Percentiles rank a stretch among this genome's conserved stretches.
phyloP scores from a whole-genome alignment of 2,888 invertebrate species.

The Pammene fasciana region DNA sequence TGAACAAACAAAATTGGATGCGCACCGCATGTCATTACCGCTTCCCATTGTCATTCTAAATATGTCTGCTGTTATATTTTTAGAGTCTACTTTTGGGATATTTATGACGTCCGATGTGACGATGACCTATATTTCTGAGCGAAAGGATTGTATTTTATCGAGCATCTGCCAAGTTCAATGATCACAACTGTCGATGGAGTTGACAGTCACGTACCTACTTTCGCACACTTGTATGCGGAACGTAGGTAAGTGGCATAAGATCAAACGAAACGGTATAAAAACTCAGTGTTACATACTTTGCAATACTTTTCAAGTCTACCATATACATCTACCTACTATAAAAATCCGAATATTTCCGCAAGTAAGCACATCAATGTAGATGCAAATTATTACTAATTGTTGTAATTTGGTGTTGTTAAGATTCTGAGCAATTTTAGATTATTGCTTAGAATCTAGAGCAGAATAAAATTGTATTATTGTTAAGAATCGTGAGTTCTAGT shows the following conservation, averaged over 20 bases:
- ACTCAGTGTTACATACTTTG: neutral
- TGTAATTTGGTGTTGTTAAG: too few relatives aligned
- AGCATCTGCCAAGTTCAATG: slow-evolving; percentile 31
- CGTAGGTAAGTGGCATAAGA: neutral
- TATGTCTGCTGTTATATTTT: slow-evolving; percentile 58
- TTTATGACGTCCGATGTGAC: slow-evolving; percentile 55
- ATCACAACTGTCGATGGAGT: slow-evolving; percentile 25
- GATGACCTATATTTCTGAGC: slow-evolving; percentile 61
- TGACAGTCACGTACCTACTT: slow-evolving; percentile 22
- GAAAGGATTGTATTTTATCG: slow-evolving; percentile 21
- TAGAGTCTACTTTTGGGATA: slow-evolving; percentile 57
- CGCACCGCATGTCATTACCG: slow-evolving; percentile 50
- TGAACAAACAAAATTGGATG: slow-evolving; percentile 25
- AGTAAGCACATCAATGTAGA: too few relatives aligned
- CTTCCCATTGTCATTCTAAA: slow-evolving; percentile 67
- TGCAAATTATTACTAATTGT: too few relatives aligned
- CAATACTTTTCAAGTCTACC: too few relatives aligned
- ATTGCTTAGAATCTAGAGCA: too few relatives aligned
- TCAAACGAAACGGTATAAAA: neutral
- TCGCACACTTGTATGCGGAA: neutral
- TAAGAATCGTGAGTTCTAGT: too few relatives aligned
- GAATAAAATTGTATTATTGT: too few relatives aligned
- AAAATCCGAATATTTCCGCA: too few relatives aligned
- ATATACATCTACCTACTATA: too few relatives aligned
- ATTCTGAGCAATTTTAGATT: too few relatives aligned